Evolutionary conservation across 1,140 invertebrate species (phyloP).

Genomic region (Formica selysi): DNA sequence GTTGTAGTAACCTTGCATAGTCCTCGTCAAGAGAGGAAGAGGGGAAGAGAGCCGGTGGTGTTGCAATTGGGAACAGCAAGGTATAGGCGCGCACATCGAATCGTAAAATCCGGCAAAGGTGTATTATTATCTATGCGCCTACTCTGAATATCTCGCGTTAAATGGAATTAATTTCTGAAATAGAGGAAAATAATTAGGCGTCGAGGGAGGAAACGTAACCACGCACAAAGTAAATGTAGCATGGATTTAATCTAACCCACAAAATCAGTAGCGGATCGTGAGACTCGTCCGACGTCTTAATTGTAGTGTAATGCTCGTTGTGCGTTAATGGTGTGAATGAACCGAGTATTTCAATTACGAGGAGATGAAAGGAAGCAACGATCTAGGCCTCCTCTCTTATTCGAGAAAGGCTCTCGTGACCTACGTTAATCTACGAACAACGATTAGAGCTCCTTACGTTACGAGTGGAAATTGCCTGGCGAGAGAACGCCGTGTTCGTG

Average conservation of each 20-base stretch:
- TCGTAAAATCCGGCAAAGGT: conserved; percentile 58
- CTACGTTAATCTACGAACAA: conserved; percentile 54
- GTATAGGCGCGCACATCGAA: conserved; percentile 55
- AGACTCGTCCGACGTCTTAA: conserved; percentile 77
- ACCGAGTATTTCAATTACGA: conserved; percentile 76
- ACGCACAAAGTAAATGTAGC: conserved; percentile 71
- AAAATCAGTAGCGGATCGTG: conserved; percentile 75
- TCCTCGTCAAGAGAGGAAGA: conserved; percentile 30
- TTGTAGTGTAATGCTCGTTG: conserved; percentile 76
- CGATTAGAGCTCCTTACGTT: conserved; percentile 33
- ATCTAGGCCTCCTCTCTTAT: conserved; percentile 41
- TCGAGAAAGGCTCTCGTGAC: conserved; percentile 54
- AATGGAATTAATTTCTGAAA: conserved; percentile 72
- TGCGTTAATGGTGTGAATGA: conserved; percentile 78
- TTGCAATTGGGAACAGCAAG: conserved; percentile 69
- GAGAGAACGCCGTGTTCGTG: background rate
- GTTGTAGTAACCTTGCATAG: conserved; percentile 65
- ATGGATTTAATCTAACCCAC: conserved; percentile 75
- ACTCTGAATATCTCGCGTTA: conserved; percentile 69
- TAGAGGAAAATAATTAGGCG: conserved; percentile 66
- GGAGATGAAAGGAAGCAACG: conserved; percentile 74
- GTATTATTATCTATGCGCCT: conserved; percentile 69
- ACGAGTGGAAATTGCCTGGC: conserved; percentile 20
- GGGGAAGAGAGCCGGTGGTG: conserved; percentile 21
- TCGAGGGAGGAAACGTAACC: conserved; percentile 60